phyloP scores from a whole-genome alignment of 1,140 invertebrate species.

The Archivesica marissinica region DNA sequence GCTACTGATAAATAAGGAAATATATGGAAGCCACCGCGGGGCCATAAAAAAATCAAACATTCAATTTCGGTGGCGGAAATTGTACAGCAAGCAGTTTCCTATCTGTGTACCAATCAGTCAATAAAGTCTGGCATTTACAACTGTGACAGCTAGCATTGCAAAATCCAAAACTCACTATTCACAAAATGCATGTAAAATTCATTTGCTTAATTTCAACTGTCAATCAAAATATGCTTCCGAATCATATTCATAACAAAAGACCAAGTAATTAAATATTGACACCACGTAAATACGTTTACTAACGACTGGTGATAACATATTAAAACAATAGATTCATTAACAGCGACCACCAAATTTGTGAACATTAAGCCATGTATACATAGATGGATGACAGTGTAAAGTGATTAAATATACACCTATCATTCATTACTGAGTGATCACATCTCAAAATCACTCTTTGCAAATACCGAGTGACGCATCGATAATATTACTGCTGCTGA shows the following conservation, averaged over 20 bases:
- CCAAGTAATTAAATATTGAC: constrained; percentile 3
- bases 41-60: not conserved
- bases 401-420: constrained; percentile 21
- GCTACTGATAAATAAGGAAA: no score
- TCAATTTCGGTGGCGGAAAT: not conserved
- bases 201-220: constrained; percentile 24
- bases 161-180: not conserved
- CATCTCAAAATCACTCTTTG: not conserved
- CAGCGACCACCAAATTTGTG: constrained; percentile 13
- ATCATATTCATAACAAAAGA: not conserved
- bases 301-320: not conserved
- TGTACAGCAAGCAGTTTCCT: not conserved
- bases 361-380: not conserved
- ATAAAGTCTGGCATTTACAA: constrained; percentile 8
- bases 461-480: not conserved
- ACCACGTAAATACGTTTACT: not conserved
- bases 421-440: not conserved
- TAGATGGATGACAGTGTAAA: not conserved
- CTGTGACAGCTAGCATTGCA: not conserved
- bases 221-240: constrained; percentile 15
- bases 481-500: not conserved
- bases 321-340: constrained; percentile 33
- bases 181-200: constrained; percentile 22
- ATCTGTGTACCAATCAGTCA: not conserved
- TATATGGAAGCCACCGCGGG: no score